phyloP scores from a whole-genome alignment of 2,797 vertebrate genomes.

The Manis javanica region DNA sequence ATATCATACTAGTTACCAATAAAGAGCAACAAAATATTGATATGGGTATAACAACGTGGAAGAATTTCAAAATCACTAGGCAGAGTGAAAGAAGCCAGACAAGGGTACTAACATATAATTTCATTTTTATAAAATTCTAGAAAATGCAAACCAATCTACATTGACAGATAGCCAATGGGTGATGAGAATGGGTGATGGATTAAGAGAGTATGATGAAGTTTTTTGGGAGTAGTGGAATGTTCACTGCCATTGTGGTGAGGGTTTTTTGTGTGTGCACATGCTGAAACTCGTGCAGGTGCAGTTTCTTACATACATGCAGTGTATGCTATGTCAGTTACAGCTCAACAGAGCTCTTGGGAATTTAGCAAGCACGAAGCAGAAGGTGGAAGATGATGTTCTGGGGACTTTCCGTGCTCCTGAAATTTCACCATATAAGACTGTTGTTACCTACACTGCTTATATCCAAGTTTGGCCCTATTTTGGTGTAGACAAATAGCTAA shows the following conservation, averaged over 20 bases:
- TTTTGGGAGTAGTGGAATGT: not conserved
- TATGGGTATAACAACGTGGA: not conserved
- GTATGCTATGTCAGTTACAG: not conserved
- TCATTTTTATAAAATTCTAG: conserved; percentile 19
- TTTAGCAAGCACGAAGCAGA: not conserved
- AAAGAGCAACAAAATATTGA: not conserved
- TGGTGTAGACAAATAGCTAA: not conserved
- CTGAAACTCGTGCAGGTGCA: not conserved
- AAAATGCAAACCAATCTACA: not conserved
- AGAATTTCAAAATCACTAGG: not conserved
- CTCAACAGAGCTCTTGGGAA: not conserved
- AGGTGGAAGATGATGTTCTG: not conserved
- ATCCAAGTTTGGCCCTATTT: not conserved
- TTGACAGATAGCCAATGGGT: not conserved
- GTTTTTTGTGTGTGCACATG: not conserved
- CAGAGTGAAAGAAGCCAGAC: not conserved
- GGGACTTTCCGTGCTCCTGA: not conserved
- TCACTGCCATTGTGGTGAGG: not conserved
- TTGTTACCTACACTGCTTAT: not conserved
- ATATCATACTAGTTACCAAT: not conserved
- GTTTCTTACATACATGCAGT: not conserved
- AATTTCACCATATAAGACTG: not conserved
- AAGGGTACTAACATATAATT: not conserved
- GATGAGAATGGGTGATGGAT: not conserved
- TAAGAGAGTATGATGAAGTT: not conserved